Percentiles rank a stretch among this genome's conserved stretches.
Evolutionary conservation across 1,140 invertebrate species (phyloP).

Genomic region (Ectropis grisescens): DNA sequence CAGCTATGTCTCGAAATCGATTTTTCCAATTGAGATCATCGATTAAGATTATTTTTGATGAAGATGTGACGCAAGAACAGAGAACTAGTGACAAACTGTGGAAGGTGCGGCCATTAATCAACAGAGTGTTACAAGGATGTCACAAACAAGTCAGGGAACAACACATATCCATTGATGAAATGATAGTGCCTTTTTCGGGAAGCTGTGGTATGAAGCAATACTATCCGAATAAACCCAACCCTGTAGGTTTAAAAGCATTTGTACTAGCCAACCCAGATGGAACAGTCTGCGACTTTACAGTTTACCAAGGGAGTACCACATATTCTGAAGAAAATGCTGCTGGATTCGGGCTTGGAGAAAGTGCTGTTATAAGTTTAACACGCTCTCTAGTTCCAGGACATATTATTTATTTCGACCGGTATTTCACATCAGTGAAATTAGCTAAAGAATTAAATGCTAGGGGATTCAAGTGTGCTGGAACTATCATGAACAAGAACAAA

Average conservation of each 20-base stretch:
- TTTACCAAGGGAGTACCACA: constrained; percentile 9
- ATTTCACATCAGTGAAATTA: constrained; percentile 8
- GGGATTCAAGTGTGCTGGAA: constrained; percentile 4
- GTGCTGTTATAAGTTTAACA: too few species aligned
- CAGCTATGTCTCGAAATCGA: background rate
- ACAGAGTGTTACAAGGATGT: constrained; percentile 3
- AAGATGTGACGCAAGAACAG: constrained; percentile 4
- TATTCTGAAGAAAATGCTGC: constrained; percentile 2
- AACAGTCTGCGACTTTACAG: constrained; percentile 3
- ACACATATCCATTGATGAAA: constrained; percentile 4
- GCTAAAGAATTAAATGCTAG: background rate
- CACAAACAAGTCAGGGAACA: constrained; percentile 1
- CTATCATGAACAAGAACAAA: constrained; percentile 6
- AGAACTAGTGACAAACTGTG: constrained; percentile 7
- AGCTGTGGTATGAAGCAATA: constrained; percentile 7
- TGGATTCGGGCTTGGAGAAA: too few species aligned
- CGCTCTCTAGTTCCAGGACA: constrained; percentile 6
- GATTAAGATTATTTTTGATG: constrained; percentile 4
- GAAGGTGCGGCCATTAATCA: constrained; percentile 13
- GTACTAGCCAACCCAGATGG: constrained; percentile 10
- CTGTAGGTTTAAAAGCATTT: constrained; percentile 8
- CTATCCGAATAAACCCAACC: constrained; percentile 8
- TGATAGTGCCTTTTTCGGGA: constrained; percentile 7
- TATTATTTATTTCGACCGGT: constrained; percentile 7
- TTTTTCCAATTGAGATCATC: background rate